These are phyloP conservation scores for Rhopalosiphum nymphaeae DNA, from an alignment of 2,888 invertebrate genomes.

Conservation along the genomic window DNA sequence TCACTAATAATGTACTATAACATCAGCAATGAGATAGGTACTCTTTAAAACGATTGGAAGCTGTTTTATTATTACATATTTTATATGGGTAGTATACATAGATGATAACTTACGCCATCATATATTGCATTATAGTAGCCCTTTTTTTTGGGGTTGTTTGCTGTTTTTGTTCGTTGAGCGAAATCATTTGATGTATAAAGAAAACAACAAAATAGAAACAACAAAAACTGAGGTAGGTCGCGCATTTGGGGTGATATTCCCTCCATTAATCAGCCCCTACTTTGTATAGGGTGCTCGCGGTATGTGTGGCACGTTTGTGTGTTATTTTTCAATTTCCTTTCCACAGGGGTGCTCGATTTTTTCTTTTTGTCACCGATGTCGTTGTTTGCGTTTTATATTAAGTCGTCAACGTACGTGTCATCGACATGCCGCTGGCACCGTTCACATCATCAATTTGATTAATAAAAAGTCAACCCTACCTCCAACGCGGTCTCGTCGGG, in stretches of 20 bases:
- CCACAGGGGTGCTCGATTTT: neutral
- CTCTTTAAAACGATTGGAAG: conserved; percentile 7
- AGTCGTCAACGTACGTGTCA: conserved; percentile 53
- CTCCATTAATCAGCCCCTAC: conserved; percentile 49
- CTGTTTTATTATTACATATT: neutral
- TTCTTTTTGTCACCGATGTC: conserved; percentile 21
- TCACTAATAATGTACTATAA: neutral
- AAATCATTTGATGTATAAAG: conserved; percentile 5
- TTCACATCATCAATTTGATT: conserved; percentile 54
- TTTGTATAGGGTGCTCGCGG: neutral
- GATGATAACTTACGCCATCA: neutral
- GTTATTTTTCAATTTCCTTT: conserved; percentile 40
- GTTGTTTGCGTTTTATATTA: conserved; percentile 53
- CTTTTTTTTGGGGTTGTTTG: neutral
- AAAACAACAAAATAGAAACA: conserved; percentile 25
- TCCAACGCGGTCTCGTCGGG: neutral
- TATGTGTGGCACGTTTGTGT: conserved; percentile 25
- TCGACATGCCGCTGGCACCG: neutral
- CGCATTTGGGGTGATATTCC: conserved; percentile 7
- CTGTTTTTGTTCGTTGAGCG: conserved; percentile 22
- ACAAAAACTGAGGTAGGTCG: conserved; percentile 44
- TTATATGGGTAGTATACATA: neutral
- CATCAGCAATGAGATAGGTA: neutral
- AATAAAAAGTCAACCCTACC: conserved; percentile 41
- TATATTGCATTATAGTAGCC: neutral